These are phyloP conservation scores for Drosophila rellima DNA, from an alignment of 2,888 invertebrate species.

Conservation along the genomic window DNA sequence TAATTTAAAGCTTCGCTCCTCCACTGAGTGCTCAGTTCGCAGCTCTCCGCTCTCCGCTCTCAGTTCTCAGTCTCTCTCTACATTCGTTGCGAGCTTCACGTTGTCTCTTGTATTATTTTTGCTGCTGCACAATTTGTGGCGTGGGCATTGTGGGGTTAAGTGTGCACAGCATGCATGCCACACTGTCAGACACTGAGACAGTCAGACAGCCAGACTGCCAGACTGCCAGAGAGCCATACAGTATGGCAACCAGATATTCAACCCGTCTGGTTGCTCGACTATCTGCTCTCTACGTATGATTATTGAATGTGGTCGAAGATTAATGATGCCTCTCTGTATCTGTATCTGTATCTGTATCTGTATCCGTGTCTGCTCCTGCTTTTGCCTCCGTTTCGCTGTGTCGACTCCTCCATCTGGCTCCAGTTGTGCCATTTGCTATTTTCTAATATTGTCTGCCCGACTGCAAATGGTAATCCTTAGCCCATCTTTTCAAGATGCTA, in stretches of 20 bases:
- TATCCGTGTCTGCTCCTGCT: constrained; percentile 7
- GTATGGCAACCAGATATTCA: constrained; percentile 28
- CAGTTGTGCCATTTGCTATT: constrained; percentile 42
- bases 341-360: constrained; percentile 31
- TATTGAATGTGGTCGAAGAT: constrained; percentile 83
- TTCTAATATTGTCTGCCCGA: constrained; percentile 46
- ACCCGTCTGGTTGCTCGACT: constrained; percentile 49
- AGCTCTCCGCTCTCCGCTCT: not conserved
- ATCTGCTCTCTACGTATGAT: constrained; percentile 69
- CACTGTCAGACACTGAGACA: constrained; percentile 13
- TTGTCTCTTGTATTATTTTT: constrained; percentile 39
- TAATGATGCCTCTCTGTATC: constrained; percentile 66
- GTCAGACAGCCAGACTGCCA: constrained; percentile 1
- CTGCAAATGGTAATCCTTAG: constrained; percentile 31
- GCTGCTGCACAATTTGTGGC: constrained; percentile 38
- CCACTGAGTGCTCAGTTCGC: constrained; percentile 37
- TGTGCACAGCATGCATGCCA: constrained; percentile 45
- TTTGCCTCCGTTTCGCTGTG: constrained; percentile 7
- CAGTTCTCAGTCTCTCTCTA: not conserved
- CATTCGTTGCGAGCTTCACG: constrained; percentile 10
- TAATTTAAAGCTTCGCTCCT: constrained; percentile 74
- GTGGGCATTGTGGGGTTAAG: constrained; percentile 53
- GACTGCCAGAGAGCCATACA: constrained; percentile 11
- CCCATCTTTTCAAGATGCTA: constrained; percentile 22
- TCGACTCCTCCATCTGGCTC: constrained; percentile 15